A percentile compares a stretch with the other conserved stretches of the same genome.
Conservation (phyloP, 2,888 invertebrate genomes). For the Ophion obscuratus region DNA sequence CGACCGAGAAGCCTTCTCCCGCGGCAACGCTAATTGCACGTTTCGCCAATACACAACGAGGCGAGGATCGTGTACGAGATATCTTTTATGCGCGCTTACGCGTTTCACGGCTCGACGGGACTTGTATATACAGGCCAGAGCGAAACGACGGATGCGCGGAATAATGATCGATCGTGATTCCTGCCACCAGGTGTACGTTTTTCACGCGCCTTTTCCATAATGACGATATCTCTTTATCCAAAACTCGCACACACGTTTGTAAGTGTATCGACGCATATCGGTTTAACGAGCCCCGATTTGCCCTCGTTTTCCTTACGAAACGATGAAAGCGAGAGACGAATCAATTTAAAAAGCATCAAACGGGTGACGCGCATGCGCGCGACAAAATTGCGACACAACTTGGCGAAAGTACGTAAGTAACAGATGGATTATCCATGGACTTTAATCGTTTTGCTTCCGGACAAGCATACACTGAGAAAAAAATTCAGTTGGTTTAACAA, state of each 20-base stretch:
- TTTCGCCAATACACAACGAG: constrained; percentile 56
- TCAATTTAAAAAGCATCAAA: neutral
- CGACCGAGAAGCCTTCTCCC: neutral
- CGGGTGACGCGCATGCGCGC: neutral
- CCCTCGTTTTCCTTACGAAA: neutral
- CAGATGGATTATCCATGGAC: too few species aligned
- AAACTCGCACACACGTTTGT: neutral
- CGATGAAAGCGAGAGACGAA: neutral
- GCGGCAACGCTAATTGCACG: constrained; percentile 60
- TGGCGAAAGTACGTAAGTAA: too few species aligned
- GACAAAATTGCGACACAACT: too few species aligned
- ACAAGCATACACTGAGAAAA: too few species aligned
- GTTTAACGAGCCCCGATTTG: neutral
- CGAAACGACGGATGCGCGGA: constrained; percentile 29
- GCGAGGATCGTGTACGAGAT: constrained; percentile 44
- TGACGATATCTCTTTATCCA: constrained; percentile 19
- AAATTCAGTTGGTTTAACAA: too few species aligned
- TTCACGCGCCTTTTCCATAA: constrained; percentile 52
- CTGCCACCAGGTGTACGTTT: constrained; percentile 66
- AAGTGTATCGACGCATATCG: neutral
- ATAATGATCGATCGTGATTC: constrained; percentile 63
- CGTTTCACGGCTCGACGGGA: constrained; percentile 55
- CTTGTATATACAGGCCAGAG: constrained; percentile 19
- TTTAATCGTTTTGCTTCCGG: too few species aligned
- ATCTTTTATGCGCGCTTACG: constrained; percentile 59